Evolutionary conservation across 2,888 invertebrate species (phyloP), one percentile per base, ranked within the genome.

Genomic region (Drosophila rubida): DNA sequence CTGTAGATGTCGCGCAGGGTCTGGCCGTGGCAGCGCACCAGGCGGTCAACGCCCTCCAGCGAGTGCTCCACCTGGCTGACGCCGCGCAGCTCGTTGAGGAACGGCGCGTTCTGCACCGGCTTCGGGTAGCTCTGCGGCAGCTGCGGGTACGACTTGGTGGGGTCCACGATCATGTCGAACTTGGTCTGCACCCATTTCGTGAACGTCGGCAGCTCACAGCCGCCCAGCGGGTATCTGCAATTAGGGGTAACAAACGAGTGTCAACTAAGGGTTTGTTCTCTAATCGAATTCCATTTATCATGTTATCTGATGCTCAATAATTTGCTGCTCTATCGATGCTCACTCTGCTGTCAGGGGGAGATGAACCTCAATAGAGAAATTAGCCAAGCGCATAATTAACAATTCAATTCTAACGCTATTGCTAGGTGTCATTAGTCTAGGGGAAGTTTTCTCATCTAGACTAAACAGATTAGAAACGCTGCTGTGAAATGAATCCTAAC

Each of bases 21-120:
- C 91, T 99, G 99, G 0, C 98, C 98, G 91, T 98, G 98, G 0
- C 97, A 95, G 67, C 98, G 93, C 75, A 97, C 94, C 63, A 98
- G 92, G 41, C 99, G 93, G 90, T 98, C 98, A 80, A 96, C 93
- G 0, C 96, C 96, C 54, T 96, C 95, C 32, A 94, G 92, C 0
- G 97, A 96, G 90, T 93, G 93, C 1, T 93, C 92, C 39, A 96
- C 93, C 4, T 73, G 64, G 9, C 93, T 92, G 2, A 93, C 89
- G 16, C 91, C 85, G 41, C 93, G 89, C 30, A 97, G 85, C 39
- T 94, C 94, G 4, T 94, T 91, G 42, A 95, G 88, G 54, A 96
- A 94, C 42, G 93, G 93, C 35, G 91, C 90, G 54, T 95, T 94
- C 8, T 96, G 90, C 16, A 94, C 93, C 50, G 96, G 94, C 14